Evolutionary conservation across 2,888 invertebrate species (phyloP), one percentile per base, ranked within the genome.

Genomic region (Aphodius sticticus): DNA sequence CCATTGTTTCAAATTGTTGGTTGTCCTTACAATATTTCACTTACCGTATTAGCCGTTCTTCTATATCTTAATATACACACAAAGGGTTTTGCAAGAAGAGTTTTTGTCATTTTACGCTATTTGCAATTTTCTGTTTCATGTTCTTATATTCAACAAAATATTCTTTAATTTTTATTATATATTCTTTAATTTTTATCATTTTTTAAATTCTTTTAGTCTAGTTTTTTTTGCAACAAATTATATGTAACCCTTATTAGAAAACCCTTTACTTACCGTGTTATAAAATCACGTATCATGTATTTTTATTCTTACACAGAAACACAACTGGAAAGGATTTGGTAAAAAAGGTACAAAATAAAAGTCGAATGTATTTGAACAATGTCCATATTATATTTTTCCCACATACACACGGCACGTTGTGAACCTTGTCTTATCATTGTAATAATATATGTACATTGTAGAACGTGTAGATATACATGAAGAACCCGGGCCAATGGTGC

Each of bases 391-490:
- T 94, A 94, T 94, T 93, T 94, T 91, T 92, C 94, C 94, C 95
- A 95, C 94, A 95, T 94, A 95, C 94, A 94, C 94, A 94, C 95
- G 95, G 95, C 95, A 95, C 95, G 94, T 94, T 94, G 95, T 95
- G 95, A 95, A 95, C 94, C 94, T 94, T 94, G 93, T 94, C 94
- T 94, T 94, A 93, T 93, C 93, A 92, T 93, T 92, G 92, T 92
- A 92, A 92, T 92, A 93, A 92, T 92, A 92, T 92, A 92, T 93
- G 92, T 93, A 93, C 93, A 93, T 92, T 93, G 92, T 93, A 93
- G 89, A 89, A 89, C 89, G 92, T 92, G 92, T 81, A 92, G 92
- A 93, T 93, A 92, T 92, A 93, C 93, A 93, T 92, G 92, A 92
- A 91, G 90, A 91, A 91, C 92, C 91, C 91, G 90, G 90, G 88